Evolutionary conservation across 1,140 invertebrate genomes (phyloP).

Genomic region (Lepidotrigona ventralis): DNA sequence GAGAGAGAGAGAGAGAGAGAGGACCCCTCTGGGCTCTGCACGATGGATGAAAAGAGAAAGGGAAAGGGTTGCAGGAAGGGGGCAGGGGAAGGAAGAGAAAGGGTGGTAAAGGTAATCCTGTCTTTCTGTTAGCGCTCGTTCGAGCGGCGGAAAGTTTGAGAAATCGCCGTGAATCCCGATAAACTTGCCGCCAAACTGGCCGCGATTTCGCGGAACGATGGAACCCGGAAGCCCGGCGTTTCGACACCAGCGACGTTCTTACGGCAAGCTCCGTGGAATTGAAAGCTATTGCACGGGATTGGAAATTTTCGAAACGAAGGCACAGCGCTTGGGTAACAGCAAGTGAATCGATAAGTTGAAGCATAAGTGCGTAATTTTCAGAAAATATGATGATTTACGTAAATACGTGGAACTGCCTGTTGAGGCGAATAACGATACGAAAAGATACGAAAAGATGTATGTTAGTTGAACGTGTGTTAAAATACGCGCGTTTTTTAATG

Average conservation of each 20-base stretch:
- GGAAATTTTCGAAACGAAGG: neutral
- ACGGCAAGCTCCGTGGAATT: neutral
- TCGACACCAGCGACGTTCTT: neutral
- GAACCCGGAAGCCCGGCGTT: neutral
- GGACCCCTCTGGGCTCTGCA: neutral
- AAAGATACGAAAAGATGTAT: too few relatives aligned
- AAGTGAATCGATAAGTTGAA: too few relatives aligned
- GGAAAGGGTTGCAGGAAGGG: neutral
- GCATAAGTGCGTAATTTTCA: too few relatives aligned
- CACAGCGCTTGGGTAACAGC: neutral
- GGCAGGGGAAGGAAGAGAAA: neutral
- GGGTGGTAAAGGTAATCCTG: slow-evolving; percentile 35
- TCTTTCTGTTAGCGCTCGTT: slow-evolving; percentile 38
- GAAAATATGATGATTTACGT: too few relatives aligned
- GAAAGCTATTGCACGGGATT: neutral
- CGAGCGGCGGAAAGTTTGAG: slow-evolving; percentile 66
- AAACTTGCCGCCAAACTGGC: slow-evolving; percentile 73
- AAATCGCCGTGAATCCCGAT: slow-evolving; percentile 73
- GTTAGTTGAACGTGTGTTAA: too few relatives aligned
- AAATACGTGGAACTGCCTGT: too few relatives aligned
- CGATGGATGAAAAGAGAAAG: slow-evolving; percentile 12
- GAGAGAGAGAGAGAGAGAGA: neutral
- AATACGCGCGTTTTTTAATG: too few relatives aligned
- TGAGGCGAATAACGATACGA: too few relatives aligned
- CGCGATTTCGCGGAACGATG: slow-evolving; percentile 46